Percentiles rank a stretch among this genome's conserved stretches.
Evolutionary conservation across 2,113 vertebrate species (phyloP).

Genomic region (Cyanocitta stelleri): DNA sequence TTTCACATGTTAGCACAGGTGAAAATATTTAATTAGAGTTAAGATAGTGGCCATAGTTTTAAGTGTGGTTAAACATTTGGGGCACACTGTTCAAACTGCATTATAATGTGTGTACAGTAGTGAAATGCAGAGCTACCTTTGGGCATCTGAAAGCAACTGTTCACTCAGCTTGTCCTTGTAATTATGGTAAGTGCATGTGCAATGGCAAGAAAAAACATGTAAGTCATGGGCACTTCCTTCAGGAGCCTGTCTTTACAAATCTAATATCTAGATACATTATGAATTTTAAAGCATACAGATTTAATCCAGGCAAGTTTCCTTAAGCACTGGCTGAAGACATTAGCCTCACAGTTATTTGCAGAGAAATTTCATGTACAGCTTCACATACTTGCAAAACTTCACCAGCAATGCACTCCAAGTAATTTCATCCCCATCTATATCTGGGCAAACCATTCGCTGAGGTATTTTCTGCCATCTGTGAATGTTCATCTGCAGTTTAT

Average conservation of each 20-base stretch:
- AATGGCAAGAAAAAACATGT: not conserved
- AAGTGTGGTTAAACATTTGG: not conserved
- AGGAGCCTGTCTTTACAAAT: not conserved
- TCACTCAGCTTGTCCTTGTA: not conserved
- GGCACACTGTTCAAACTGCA: not conserved
- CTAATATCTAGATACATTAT: not conserved
- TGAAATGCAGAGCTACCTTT: not conserved
- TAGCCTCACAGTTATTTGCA: not conserved
- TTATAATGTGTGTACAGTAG: not conserved
- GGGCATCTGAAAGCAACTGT: not conserved
- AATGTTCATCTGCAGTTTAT: conserved; percentile 21
- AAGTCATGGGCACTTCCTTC: not conserved
- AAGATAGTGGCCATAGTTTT: not conserved
- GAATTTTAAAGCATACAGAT: not conserved
- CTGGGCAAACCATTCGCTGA: conserved; percentile 31
- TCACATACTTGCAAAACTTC: not conserved
- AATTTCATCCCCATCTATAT: not conserved
- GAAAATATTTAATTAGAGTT: not conserved
- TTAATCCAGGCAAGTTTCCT: not conserved
- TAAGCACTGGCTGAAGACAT: not conserved
- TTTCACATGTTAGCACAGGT: not conserved
- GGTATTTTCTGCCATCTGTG: conserved; percentile 49
- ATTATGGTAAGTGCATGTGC: not conserved
- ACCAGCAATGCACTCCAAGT: not conserved
- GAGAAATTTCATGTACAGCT: not conserved